Percentiles rank a stretch among this genome's conserved stretches.
Evolutionary conservation across 53 echinoderm and acorn worm genomes (phyloP).

Genomic region (Patiria pectinifera): DNA sequence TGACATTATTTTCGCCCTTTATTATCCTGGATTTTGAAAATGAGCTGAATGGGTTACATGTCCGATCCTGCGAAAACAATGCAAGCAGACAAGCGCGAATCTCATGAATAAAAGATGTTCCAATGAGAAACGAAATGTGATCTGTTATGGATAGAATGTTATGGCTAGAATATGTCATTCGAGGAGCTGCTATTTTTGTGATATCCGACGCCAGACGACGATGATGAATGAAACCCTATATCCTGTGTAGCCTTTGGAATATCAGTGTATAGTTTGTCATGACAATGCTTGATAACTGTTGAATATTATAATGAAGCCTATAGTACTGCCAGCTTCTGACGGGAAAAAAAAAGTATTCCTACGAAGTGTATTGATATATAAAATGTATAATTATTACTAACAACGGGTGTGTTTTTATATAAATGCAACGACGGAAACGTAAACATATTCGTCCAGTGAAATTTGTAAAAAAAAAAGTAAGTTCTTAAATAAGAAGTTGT

Average conservation of each 20-base stretch:
- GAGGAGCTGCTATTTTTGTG: background rate
- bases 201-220: background rate
- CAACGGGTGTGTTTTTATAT: slow-evolving; percentile 23
- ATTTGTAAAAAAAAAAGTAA: background rate
- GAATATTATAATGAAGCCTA: background rate
- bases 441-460: background rate
- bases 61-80: background rate
- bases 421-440: background rate
- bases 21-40: no score
- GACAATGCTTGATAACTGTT: background rate
- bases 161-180: background rate
- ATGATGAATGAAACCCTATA: background rate
- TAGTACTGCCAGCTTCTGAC: background rate
- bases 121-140: background rate
- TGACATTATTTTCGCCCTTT: background rate
- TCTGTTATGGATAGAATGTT: background rate
- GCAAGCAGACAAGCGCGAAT: background rate
- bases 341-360: background rate
- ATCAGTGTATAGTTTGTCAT: background rate
- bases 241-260: background rate
- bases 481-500: background rate
- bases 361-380: background rate
- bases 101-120: background rate
- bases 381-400: background rate
- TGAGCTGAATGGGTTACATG: background rate